A percentile compares a stretch with the other conserved stretches of the same genome.
phyloP scores from a whole-genome alignment of 2,113 vertebrate genomes.

The Cisticola juncidis region DNA sequence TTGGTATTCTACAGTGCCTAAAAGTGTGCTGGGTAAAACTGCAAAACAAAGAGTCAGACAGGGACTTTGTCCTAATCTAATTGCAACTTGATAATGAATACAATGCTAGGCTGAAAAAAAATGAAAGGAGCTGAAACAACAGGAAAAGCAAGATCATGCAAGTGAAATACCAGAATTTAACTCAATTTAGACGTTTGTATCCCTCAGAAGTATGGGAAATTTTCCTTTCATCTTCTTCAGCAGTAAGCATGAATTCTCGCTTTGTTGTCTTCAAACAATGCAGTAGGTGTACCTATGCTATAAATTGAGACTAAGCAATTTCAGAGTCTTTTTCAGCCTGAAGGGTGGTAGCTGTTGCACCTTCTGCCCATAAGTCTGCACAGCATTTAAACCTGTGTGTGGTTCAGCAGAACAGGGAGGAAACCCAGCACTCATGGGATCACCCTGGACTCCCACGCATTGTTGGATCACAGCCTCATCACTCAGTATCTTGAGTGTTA shows the following conservation, averaged over 20 bases:
- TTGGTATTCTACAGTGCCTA: slow-evolving; percentile 11
- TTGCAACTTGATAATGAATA: slow-evolving; percentile 29
- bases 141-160: slow-evolving; percentile 25
- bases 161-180: not conserved
- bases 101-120: slow-evolving; percentile 4
- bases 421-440: accelerated
- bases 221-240: not conserved
- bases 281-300: not conserved
- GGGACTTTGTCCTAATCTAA: slow-evolving; percentile 8
- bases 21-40: slow-evolving; percentile 17
- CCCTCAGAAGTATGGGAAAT: not conserved
- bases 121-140: slow-evolving; percentile 3
- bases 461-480: accelerated
- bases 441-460: not conserved
- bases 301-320: not conserved
- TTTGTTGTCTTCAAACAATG: not conserved
- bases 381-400: not conserved
- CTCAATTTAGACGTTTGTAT: not conserved
- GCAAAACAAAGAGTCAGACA: slow-evolving; percentile 47
- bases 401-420: not conserved
- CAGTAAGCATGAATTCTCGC: not conserved
- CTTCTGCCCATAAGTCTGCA: not conserved
- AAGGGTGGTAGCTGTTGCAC: not conserved
- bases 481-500: not conserved
- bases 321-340: not conserved